Conservation (phyloP, 2,797 vertebrate genomes). For the Adelosebastes latens region DNA sequence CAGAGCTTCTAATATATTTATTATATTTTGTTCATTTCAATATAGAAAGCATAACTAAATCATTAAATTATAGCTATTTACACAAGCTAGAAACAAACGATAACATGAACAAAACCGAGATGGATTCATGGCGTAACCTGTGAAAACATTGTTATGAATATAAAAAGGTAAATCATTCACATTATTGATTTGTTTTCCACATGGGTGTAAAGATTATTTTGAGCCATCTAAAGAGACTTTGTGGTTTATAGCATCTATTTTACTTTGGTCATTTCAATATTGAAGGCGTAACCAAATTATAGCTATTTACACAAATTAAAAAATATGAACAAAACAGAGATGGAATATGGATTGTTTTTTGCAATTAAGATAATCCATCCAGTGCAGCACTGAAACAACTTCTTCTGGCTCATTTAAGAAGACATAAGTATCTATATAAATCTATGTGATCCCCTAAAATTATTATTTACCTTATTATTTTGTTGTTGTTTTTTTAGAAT, state of each 20-base stretch:
- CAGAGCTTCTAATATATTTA: background rate
- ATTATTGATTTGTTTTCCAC: background rate
- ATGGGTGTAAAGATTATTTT: background rate
- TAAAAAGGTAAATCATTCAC: background rate
- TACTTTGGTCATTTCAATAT: background rate
- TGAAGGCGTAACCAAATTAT: background rate
- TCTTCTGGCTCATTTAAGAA: background rate
- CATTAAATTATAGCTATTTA: background rate
- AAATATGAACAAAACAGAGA: background rate
- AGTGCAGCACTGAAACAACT: background rate
- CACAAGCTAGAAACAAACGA: background rate
- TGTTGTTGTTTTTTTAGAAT: background rate
- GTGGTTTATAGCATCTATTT: background rate
- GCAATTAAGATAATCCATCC: background rate
- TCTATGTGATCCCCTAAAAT: background rate
- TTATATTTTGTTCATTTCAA: background rate
- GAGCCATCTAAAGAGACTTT: background rate
- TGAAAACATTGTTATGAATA: background rate
- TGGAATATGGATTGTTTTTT: slow-evolving; percentile 56
- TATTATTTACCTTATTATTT: background rate
- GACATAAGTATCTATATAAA: background rate
- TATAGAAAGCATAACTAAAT: background rate
- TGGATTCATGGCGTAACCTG: background rate
- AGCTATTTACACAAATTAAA: background rate
- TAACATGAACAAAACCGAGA: background rate